These are phyloP conservation scores for Drosophila nikananu DNA, from an alignment of 1,140 invertebrate species.

Conservation along the genomic window DNA sequence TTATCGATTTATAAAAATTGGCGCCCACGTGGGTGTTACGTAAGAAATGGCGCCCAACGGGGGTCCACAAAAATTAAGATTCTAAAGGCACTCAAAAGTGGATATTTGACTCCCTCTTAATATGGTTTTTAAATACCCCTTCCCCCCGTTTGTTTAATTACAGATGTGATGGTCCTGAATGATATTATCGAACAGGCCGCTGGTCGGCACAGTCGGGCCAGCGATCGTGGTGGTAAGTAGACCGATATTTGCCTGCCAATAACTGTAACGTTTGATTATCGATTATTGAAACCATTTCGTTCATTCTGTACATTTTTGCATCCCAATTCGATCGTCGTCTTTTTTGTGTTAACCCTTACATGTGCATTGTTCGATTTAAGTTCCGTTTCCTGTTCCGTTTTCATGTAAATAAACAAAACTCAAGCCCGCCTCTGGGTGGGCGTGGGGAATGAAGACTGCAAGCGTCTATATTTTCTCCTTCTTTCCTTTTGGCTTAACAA, in stretches of 20 bases:
- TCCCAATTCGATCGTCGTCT: conserved; percentile 58
- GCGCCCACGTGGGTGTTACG: too few relatives aligned
- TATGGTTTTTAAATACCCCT: not conserved
- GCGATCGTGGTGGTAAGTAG: conserved; percentile 93
- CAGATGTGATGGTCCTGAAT: conserved; percentile 99
- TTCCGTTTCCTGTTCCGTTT: conserved; percentile 39
- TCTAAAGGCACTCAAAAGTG: too few relatives aligned
- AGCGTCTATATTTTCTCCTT: conserved; percentile 9
- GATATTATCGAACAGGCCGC: conserved; percentile 98
- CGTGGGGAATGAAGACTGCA: not conserved
- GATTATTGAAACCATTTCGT: conserved; percentile 51
- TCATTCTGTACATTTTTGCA: conserved; percentile 70
- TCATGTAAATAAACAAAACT: conserved; percentile 61
- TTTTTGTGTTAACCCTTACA: conserved; percentile 58
- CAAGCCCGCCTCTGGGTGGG: not conserved
- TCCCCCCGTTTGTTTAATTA: not conserved
- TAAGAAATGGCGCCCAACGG: too few relatives aligned
- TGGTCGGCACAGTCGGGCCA: conserved; percentile 92
- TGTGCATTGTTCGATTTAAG: conserved; percentile 58
- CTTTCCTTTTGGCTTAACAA: conserved; percentile 26
- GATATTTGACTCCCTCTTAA: not conserved
- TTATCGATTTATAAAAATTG: too few relatives aligned
- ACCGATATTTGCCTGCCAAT: conserved; percentile 7
- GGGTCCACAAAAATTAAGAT: too few relatives aligned
- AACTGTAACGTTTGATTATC: conserved; percentile 35